Percentiles rank a stretch among this genome's conserved stretches.
Conservation (phyloP, 2,888 invertebrate genomes). For the Yponomeuta cagnagella region DNA sequence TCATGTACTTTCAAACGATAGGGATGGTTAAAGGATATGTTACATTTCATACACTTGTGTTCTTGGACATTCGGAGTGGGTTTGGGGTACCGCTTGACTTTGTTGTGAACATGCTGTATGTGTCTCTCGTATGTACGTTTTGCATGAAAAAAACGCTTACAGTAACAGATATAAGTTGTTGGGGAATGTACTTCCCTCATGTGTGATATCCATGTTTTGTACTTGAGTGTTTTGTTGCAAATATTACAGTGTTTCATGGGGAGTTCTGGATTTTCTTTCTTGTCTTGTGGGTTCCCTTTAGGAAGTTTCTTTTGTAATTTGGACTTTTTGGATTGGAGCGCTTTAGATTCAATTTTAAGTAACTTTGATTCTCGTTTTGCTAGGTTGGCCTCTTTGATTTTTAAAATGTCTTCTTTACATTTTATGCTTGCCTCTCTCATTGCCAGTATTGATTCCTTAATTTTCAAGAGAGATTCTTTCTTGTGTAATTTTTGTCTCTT, state of each 20-base stretch:
- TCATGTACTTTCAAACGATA: constrained; percentile 26
- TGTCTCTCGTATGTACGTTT: constrained; percentile 23
- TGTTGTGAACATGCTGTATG: constrained; percentile 11
- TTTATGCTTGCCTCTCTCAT: neutral
- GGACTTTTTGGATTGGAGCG: neutral
- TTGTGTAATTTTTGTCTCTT: neutral
- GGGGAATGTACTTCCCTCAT: constrained; percentile 25
- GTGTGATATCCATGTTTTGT: constrained; percentile 30
- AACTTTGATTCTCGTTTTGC: neutral
- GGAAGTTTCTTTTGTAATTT: neutral
- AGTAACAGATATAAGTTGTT: constrained; percentile 17
- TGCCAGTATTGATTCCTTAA: neutral
- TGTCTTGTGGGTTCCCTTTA: neutral
- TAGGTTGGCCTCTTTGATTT: neutral
- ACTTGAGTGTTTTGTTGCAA: constrained; percentile 18
- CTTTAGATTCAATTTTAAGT: neutral
- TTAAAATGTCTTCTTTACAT: neutral
- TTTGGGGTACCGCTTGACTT: neutral
- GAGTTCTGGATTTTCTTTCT: neutral
- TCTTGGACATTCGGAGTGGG: neutral
- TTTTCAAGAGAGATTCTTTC: neutral
- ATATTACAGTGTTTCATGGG: neutral
- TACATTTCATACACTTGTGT: constrained; percentile 27
- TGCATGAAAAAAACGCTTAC: constrained; percentile 23
- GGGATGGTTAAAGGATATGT: constrained; percentile 23